A percentile compares a stretch with the other conserved stretches of the same genome.
Evolutionary conservation across 2,113 vertebrate genomes (phyloP).

Genomic region (Mormyrus lacerda): DNA sequence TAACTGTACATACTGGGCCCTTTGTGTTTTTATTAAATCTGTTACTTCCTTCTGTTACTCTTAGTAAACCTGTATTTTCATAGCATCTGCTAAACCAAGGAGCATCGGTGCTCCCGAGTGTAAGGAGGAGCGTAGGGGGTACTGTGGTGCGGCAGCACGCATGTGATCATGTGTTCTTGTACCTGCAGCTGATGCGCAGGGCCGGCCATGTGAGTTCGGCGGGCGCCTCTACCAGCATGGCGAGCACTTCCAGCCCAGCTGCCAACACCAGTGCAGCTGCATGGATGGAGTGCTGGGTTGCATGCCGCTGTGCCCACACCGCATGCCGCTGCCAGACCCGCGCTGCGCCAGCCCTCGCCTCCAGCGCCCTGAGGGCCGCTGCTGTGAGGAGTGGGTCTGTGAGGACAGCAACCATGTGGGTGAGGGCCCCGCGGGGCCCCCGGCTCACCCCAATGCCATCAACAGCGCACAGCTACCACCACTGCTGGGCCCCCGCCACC

Average conservation of each 20-base stretch:
- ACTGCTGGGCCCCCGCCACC: neutral
- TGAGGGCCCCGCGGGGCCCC: slow-evolving; percentile 41
- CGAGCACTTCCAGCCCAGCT: slow-evolving; percentile 63
- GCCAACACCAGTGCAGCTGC: slow-evolving; percentile 64
- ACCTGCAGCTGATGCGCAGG: slow-evolving; percentile 53
- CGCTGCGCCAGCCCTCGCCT: slow-evolving; percentile 50
- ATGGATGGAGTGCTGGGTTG: slow-evolving; percentile 66
- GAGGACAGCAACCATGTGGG: slow-evolving; percentile 58
- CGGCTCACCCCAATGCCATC: slow-evolving; percentile 53
- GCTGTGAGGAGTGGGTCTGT: slow-evolving; percentile 64
- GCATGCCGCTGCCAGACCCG: slow-evolving; percentile 46
- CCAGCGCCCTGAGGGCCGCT: slow-evolving; percentile 36
- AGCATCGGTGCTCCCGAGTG: neutral
- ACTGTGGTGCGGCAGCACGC: neutral
- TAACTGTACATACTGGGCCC: neutral
- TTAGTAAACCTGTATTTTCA: neutral
- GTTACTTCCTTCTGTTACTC: neutral
- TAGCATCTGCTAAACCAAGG: neutral
- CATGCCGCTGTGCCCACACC: slow-evolving; percentile 61
- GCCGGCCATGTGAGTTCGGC: slow-evolving; percentile 57
- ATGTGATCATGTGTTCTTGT: neutral
- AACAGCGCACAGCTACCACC: slow-evolving; percentile 33
- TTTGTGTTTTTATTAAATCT: neutral
- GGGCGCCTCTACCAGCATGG: slow-evolving; percentile 62
- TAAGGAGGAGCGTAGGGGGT: neutral